Base-by-base conservation (phyloP, 1,140 invertebrate species). In the Cepaea nemoralis region DNA sequence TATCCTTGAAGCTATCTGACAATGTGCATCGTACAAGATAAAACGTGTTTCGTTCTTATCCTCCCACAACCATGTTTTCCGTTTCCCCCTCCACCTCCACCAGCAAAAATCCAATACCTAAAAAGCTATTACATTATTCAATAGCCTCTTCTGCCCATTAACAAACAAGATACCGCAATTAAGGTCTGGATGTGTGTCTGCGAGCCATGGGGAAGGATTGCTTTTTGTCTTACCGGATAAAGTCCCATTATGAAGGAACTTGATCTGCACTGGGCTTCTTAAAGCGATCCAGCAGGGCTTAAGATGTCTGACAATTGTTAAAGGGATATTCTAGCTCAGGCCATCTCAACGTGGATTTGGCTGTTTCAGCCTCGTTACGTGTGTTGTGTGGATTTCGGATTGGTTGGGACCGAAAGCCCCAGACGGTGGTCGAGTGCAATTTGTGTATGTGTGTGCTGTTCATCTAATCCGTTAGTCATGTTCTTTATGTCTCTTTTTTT, bases 181-280 rank as follows among this genome's bases (percentile, higher is more conserved):
- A 63, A 63, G 27, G 59, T 63, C 2, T 63, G 6, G 16, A 31
- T 27, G 59, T 31, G 59, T 63, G 59, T 63, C n/a, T 63, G 59
- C 59, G 5, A 31, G 59, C 59, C 10, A 16, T 16, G 0, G 3
- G 33, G n/a, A 31, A 63, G 59, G 59, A 63, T 63, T 31, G 16
- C 50, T 63, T 63, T 27, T 63, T 63, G 59, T 63, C 59, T 22
- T 63, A 31, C 10, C 27, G 59, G 19, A 27, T 63, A 31, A 27
- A 6, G 59, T 16, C n/a, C 59, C 59, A 63, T 63, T 63, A 63
- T 63, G n/a, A 5, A 8, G 1, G 59, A 31, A 63, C 27, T 31
- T 63, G 59, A 63, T 63, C 59, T 31, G 59, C n/a, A 55, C 59
- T 63, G 33, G 59, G 59, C 59, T 31, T 31, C 59, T 63, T 63